Conservation (phyloP, 2,888 invertebrate species). For the Cataglyphis altisquamis region DNA sequence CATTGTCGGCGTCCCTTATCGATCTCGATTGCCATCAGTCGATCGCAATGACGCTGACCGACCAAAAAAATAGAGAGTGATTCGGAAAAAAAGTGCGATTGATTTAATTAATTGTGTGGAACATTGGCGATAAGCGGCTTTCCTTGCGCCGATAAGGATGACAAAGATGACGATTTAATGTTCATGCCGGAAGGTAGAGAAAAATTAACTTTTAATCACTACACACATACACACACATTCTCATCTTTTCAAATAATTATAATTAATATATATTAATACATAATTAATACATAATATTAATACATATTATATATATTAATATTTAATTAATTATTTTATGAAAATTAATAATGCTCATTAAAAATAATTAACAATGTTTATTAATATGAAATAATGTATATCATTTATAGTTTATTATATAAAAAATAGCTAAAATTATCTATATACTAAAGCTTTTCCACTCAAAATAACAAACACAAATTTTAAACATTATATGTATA, state of each 20-base stretch:
- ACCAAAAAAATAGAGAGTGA: slow-evolving; percentile 7
- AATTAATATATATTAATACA: too few relatives aligned
- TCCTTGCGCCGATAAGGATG: slow-evolving; percentile 23
- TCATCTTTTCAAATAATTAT: not conserved
- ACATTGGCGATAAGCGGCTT: slow-evolving; percentile 22
- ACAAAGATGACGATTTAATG: slow-evolving; percentile 21
- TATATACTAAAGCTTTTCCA: not conserved
- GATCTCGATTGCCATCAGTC: slow-evolving; percentile 63
- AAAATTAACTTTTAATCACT: slow-evolving; percentile 10
- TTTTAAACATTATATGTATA: not conserved
- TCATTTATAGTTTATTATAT: slow-evolving; percentile 5
- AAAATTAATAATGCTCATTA: not conserved
- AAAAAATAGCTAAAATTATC: not conserved
- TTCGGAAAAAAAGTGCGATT: slow-evolving; percentile 21
- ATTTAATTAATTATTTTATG: not conserved
- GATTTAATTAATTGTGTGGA: slow-evolving; percentile 47
- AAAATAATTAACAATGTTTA: too few relatives aligned
- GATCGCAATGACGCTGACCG: slow-evolving; percentile 56
- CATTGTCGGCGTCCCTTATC: slow-evolving; percentile 64
- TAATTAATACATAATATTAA: too few relatives aligned
- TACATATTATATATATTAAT: not conserved
- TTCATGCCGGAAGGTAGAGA: slow-evolving; percentile 25
- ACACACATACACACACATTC: too few relatives aligned
- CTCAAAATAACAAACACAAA: not conserved
- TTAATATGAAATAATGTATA: not conserved